phyloP scores from a whole-genome alignment of 1,140 invertebrate genomes.

The Bombus picipes region DNA sequence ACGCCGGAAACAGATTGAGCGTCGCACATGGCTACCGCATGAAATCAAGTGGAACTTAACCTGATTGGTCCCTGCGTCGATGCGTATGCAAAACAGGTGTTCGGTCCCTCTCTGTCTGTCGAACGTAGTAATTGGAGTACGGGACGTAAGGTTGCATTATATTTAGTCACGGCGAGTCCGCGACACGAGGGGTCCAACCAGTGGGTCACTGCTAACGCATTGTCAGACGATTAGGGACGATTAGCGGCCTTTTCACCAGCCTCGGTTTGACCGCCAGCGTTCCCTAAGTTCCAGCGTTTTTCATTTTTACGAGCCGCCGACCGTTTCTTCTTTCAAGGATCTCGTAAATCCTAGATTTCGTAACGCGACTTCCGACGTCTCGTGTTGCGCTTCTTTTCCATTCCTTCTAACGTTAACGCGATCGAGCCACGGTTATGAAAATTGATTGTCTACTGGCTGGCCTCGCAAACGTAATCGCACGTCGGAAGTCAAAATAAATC shows the following conservation, averaged over 20 bases:
- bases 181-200: slow-evolving; percentile 73
- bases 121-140: slow-evolving; percentile 77
- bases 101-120: slow-evolving; percentile 64
- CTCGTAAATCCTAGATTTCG: neutral
- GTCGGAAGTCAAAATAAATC: neutral
- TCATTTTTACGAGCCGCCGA: neutral
- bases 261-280: slow-evolving; percentile 47
- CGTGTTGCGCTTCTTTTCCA: neutral
- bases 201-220: slow-evolving; percentile 80
- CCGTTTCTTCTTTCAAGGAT: neutral
- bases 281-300: slow-evolving; percentile 26
- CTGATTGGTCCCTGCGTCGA: slow-evolving; percentile 74
- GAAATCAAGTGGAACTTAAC: slow-evolving; percentile 72
- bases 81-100: slow-evolving; percentile 78
- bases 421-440: neutral
- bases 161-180: slow-evolving; percentile 75
- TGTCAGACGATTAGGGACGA: slow-evolving; percentile 77
- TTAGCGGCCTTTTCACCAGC: slow-evolving; percentile 69
- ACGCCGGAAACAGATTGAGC: slow-evolving; percentile 63
- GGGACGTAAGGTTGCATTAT: slow-evolving; percentile 80
- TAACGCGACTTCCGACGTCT: neutral
- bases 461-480: slow-evolving; percentile 18
- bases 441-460: neutral
- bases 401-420: neutral
- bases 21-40: slow-evolving; percentile 59